phyloP scores from a whole-genome alignment of 2,113 vertebrate genomes.

The Leptobrachium ailaonicum region DNA sequence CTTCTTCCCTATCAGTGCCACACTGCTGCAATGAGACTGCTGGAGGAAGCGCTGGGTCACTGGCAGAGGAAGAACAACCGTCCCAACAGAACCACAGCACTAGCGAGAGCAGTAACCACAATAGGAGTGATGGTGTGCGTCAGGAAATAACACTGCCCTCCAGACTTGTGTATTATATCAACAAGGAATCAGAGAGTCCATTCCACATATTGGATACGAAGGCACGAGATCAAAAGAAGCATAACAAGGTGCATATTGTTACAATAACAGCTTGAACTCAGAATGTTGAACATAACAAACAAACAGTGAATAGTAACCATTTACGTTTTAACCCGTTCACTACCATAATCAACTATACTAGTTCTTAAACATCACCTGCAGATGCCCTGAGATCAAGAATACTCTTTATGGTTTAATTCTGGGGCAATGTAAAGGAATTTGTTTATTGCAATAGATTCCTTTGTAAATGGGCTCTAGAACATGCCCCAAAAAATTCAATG shows the following conservation, averaged over 20 bases:
- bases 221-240: slow-evolving; percentile 80
- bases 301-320: too few species aligned
- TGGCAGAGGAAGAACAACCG: slow-evolving; percentile 63
- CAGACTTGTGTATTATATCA: slow-evolving; percentile 92
- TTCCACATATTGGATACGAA: slow-evolving; percentile 91
- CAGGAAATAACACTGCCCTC: slow-evolving; percentile 88
- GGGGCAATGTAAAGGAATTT: too few species aligned
- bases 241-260: slow-evolving; percentile 77
- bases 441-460: too few species aligned
- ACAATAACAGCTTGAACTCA: too few species aligned
- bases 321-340: too few species aligned
- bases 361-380: too few species aligned
- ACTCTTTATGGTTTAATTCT: too few species aligned
- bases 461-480: too few species aligned
- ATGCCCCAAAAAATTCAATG: too few species aligned
- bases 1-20: slow-evolving; percentile 59
- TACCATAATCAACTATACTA: too few species aligned
- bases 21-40: slow-evolving; percentile 75
- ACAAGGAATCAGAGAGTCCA: slow-evolving; percentile 90
- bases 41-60: slow-evolving; percentile 56
- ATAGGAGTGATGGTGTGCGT: slow-evolving; percentile 71
- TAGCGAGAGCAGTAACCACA: slow-evolving; percentile 69
- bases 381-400: too few species aligned
- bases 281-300: too few species aligned
- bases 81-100: slow-evolving; percentile 72